Base-by-base conservation (phyloP, 2,888 invertebrate genomes). In the Dendrolimus pini region DNA sequence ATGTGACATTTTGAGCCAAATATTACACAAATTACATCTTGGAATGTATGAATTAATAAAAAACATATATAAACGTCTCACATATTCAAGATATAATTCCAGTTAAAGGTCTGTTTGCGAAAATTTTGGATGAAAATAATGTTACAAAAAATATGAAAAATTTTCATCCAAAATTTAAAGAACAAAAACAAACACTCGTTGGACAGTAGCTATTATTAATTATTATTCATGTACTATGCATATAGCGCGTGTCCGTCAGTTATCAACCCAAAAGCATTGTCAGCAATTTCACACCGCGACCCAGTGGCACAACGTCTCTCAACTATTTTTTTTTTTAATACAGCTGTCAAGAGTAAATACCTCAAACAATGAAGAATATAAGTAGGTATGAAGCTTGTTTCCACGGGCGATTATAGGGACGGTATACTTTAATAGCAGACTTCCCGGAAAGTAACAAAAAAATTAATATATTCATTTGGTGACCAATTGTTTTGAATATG, bases 241-340 rank as follows among this genome's bases (percentile, higher is more conserved):
- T 58, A 65, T 64, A 69, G 61, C 67, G 62, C 54, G 47, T 55
- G 60, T 60, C 70, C 66, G 61, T 60, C 66, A 71, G 57, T 69
- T 67, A 59, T 66, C 63, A 62, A 65, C 68, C 67, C 63, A 65
- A 63, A 58, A 47, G 62, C 66, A 69, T 70, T 67, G 69, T 71
- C 69, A 67, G 59, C 62, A 63, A 61, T 67, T 70, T 68, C 67
- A 66, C 67, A 67, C 65, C 64, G 67, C 68, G 68, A 69, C 75
- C 74, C 69, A 70, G 65, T 72, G 69, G 70, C 77, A 74, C 70
- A 68, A 67, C 69, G 63, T 65, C 71, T 70, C 70, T 70, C 68
- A 72, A 70, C 64, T 62, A 67, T 62, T 64, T 61, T 65, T 61
- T 65, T 62, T 61, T 41, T 6, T 6, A 30, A 30, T 30, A 47